Base-by-base conservation (phyloP, 1,140 invertebrate species). In the Nylanderia fulva region DNA sequence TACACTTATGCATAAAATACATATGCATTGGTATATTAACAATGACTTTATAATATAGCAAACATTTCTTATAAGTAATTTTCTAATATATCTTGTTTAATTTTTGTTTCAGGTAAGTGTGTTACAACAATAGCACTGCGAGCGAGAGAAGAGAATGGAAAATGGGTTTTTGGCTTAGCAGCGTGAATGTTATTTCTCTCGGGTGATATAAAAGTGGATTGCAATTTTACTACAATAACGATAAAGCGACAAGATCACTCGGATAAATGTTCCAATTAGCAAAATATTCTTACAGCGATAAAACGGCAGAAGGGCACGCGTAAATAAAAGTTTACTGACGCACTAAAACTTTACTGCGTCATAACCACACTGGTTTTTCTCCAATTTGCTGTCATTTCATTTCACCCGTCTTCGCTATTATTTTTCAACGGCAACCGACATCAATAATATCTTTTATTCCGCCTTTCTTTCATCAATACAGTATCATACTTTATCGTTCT, bases 81-180 rank as follows among this genome's bases (percentile, higher is more conserved):
- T 13, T 45, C 24, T 11, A 9, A 42, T 18, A 9, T 15, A 80
- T 56, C 2, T 21, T n/a, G 15, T 69, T 69, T 79, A 13, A 24
- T 82, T 54, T 84, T 24, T 89, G 85, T 90, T 90, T 54, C 85
- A 90, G 88, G 88, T 90, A 89, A 90, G 88, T 86, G 6, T n/a
- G 18, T 27, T n/a, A n/a, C n/a, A n/a, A 33, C n/a, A 13, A 6
- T 18, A 24, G 9, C 9, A 15, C 36, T 15, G 0, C 15, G 9
- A 24, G 9, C 13, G n/a, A n/a, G 13, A 68, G 21, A 36, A 72
- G 45, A 58, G 52, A 39, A 18, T 18, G 33, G n/a, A 54, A 68
- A 18, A 45, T 39, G 13, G 13, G 15, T 63, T 60, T n/a, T 83
- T 24, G 39, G 36, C 54, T 69, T n/a, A 27, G 0, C 11, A 13